A percentile compares a stretch with the other conserved stretches of the same genome.
Evolutionary conservation across 2,888 invertebrate species (phyloP).

Genomic region (Chaetogeoica ovagalla): DNA sequence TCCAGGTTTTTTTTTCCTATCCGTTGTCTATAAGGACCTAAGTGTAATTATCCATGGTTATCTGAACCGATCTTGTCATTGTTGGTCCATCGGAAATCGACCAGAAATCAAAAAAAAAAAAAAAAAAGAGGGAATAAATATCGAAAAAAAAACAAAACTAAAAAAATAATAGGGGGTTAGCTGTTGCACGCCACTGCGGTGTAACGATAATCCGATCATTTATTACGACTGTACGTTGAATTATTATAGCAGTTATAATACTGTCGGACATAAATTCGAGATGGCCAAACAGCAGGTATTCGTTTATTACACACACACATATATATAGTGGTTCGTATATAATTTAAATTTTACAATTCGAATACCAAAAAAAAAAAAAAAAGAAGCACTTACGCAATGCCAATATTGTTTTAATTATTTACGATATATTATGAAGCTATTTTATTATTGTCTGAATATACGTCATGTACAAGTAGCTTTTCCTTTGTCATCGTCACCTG

Average conservation of each 20-base stretch:
- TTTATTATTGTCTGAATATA: no score
- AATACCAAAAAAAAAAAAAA: no score
- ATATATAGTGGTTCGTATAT: no score
- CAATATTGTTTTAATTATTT: background rate
- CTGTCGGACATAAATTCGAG: no score
- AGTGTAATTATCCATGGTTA: slow-evolving; percentile 45
- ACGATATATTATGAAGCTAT: slow-evolving; percentile 3
- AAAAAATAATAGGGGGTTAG: no score
- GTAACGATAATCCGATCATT: background rate
- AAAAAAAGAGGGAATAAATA: background rate
- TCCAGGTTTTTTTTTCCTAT: background rate
- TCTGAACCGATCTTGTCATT: slow-evolving; percentile 20
- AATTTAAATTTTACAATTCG: no score
- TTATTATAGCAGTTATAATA: no score
- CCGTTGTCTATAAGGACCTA: background rate
- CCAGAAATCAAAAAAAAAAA: background rate
- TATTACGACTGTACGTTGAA: no score
- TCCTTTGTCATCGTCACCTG: slow-evolving; percentile 26
- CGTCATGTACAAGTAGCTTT: slow-evolving; percentile 25
- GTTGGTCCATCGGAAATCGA: background rate
- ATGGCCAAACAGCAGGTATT: no score
- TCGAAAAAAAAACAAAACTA: background rate
- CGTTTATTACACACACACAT: no score
- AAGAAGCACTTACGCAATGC: no score
- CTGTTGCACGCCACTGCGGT: no score